Evolutionary conservation across 2,888 invertebrate species (phyloP), one percentile per base, ranked within the genome.

Genomic region (Apamea epomidion): DNA sequence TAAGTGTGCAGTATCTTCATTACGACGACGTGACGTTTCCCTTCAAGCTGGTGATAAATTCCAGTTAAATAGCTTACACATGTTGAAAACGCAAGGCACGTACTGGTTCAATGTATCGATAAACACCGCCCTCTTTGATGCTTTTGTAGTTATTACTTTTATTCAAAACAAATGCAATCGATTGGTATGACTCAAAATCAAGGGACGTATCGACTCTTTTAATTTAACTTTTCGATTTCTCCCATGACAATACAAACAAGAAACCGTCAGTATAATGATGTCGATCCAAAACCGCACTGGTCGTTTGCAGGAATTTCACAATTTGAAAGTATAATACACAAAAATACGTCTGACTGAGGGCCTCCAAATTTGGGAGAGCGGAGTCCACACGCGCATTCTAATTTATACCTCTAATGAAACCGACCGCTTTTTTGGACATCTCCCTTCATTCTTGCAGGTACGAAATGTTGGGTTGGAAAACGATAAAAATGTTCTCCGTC

Each of bases 291-390:
- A 92, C 90, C 87, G 89, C 91, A 88, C 87, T 90, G 91, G 90
- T 89, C 88, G 87, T 87, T 90, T 90, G 85, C 84, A 84, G 89
- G 93, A 93, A 94, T 95, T 93, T 92, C 81, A 83, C 90, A 90
- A 96, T 96, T 95, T 96, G 91, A 95, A 96, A 96, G 95, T 96
- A 95, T 96, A 96, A 96, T 96, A 91, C 90, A 91, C 92, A 91
- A 92, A 95, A 94, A 94, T 93, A 91, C 91, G 79, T 87, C 85
- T 89, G 88, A 80, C 91, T 89, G 91, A 88, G 83, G 77, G 84
- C 85, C 76, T 83, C 94, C 93, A 88, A 92, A 93, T 93, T 94
- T 92, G 95, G 93, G 88, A 80, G 84, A 83, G 80, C 88, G 90
- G 92, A 89, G 90, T 93, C 93, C 92, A 91, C 93, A 93, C 88